Evolutionary conservation across 2,888 invertebrate genomes (phyloP), one percentile per base, ranked within the genome.

Genomic region (Lepidocyrtoides sp.): DNA sequence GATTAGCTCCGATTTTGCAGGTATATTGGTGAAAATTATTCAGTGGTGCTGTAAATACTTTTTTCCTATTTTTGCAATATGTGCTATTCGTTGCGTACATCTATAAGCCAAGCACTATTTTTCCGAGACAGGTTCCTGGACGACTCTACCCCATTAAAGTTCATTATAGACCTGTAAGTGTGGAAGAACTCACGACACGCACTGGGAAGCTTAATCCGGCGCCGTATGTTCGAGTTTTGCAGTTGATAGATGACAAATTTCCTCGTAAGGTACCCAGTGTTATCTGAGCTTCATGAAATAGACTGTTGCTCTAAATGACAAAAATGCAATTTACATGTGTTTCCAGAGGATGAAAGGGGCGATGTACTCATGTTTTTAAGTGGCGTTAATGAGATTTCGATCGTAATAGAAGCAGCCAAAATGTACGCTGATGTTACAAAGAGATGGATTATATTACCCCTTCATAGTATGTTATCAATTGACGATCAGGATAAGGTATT

Each of bases 361-460:
- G 99, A 99, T 95, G 96, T 99, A 14, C 96, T 99, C 3, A 97
- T 99, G 95, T 99, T 99, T 95, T 96, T 99, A 94, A 99, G 99
- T 94, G 99, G 99, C 0, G 97, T 98, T 94, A 97, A 97, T 95
- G 99, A 99, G 95, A 99, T 99, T 89, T 97, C 97, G 0, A 96
- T 97, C 0, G 96, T 99, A 29, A 97, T 97, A 44, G 98, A 98
- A 93, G 98, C 98, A 2, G 97, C 98, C 0, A 97, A 97, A 93
- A 97, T 97, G 93, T 99, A 99, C 95, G 96, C 96, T 0, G 96
- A 97, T 92, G 96, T 97, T 87, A 97, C 97, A 89, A 96, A 97
- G 92, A 96, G 97, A 75, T 99, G 99, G 99, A 98, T 99, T 63
- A 97, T 99, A 14, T 95, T 99, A 85, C 97, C 98, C 0, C 95